Evolutionary conservation across 2,797 vertebrate species (phyloP).

Genomic region (Sebastes reedi): DNA sequence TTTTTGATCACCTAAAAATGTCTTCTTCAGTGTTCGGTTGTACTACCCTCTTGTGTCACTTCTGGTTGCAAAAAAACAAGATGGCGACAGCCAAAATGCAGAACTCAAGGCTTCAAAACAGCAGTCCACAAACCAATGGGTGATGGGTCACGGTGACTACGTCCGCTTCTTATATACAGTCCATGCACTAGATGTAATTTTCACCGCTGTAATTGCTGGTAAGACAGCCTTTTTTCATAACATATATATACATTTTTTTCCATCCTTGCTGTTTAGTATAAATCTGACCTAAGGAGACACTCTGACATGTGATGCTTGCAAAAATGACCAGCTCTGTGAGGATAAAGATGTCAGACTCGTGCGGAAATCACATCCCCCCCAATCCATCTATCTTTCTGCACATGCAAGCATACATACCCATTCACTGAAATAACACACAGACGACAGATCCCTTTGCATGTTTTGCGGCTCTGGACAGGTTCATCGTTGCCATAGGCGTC

Average conservation of each 20-base stretch:
- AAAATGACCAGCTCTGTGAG: neutral
- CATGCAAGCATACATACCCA: neutral
- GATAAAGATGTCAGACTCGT: neutral
- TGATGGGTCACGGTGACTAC: no score
- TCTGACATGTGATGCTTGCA: neutral
- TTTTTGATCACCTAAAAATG: no score
- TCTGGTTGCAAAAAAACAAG: no score
- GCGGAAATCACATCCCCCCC: neutral
- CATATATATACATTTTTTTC: no score
- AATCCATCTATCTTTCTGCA: neutral
- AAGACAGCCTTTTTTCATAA: neutral
- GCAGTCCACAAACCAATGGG: no score
- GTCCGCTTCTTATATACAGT: no score
- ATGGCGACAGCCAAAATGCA: no score
- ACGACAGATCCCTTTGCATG: neutral
- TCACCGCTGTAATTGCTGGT: neutral
- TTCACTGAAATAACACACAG: neutral
- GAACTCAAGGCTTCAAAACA: no score
- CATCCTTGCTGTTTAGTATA: neutral
- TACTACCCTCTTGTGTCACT: no score
- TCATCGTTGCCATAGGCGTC: constrained; percentile 6
- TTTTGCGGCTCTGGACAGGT: constrained; percentile 1
- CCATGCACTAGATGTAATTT: no score
- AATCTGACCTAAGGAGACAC: neutral
- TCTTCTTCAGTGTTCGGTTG: no score